These are phyloP conservation scores for Spialia ferax DNA, from an alignment of 2,888 invertebrate species.

Conservation along the genomic window DNA sequence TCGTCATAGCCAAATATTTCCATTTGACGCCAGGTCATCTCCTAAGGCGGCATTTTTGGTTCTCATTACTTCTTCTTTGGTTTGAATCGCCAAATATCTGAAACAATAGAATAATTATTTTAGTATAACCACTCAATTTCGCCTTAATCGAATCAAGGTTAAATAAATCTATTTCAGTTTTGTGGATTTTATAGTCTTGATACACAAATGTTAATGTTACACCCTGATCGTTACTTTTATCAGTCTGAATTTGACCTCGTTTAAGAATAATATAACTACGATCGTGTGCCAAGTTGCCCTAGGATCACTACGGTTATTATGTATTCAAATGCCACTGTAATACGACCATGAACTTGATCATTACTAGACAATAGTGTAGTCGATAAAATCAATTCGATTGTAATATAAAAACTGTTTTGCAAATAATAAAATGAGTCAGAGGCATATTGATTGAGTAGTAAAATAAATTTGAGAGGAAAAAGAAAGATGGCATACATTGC, in stretches of 20 bases:
- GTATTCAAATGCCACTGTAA: neutral
- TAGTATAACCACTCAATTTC: neutral
- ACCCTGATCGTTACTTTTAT: neutral
- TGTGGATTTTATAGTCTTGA: neutral
- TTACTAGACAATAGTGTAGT: neutral
- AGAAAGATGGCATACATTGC: too few species aligned
- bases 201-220: too few species aligned
- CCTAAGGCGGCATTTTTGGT: slow-evolving; percentile 56
- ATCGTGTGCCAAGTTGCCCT: neutral
- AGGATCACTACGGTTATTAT: neutral
- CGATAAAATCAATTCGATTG: too few species aligned
- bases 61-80: slow-evolving; percentile 46
- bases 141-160: too few species aligned
- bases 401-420: too few species aligned
- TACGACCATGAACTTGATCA: neutral
- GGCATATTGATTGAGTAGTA: too few species aligned
- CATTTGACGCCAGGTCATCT: slow-evolving; percentile 66
- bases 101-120: slow-evolving; percentile 44
- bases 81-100: slow-evolving; percentile 50
- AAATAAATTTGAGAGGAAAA: too few species aligned
- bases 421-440: too few species aligned
- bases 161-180: neutral
- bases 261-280: neutral
- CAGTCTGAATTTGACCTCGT: neutral
- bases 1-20: slow-evolving; percentile 66